A percentile compares a stretch with the other conserved stretches of the same genome.
Conservation (phyloP, 2,113 vertebrate species). For the Dicerorhinus sumatrensis region DNA sequence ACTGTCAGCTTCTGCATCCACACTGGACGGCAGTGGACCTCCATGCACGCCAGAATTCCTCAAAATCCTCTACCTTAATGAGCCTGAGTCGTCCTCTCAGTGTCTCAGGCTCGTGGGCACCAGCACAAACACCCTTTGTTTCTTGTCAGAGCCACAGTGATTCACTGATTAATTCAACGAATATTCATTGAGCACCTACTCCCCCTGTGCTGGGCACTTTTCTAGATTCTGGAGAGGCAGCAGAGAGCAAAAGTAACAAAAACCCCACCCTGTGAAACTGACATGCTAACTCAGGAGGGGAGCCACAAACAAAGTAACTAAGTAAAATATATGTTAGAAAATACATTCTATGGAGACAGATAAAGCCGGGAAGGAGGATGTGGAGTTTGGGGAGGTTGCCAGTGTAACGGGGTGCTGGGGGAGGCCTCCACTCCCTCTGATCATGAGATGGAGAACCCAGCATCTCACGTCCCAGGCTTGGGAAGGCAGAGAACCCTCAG, state of each 20-base stretch:
- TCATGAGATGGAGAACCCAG: fast-evolving
- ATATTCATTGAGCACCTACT: neutral
- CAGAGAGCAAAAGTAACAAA: neutral
- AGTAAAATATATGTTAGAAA: neutral
- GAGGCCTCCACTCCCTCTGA: neutral
- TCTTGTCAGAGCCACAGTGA: neutral
- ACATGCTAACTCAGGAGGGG: fast-evolving
- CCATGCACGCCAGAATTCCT: fast-evolving
- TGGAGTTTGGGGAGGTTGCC: neutral
- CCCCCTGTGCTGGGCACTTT: neutral
- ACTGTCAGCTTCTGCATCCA: fast-evolving
- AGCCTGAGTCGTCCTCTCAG: neutral
- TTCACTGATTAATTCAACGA: neutral
- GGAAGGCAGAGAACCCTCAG: neutral
- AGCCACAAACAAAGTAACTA: neutral
- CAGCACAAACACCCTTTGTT: no score
- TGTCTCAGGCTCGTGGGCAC: no score
- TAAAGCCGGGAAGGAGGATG: neutral
- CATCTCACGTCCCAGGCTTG: fast-evolving
- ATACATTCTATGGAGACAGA: neutral
- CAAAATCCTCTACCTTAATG: neutral
- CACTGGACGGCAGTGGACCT: fast-evolving
- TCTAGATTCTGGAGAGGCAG: no score
- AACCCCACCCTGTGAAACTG: neutral
- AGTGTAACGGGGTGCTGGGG: fast-evolving